Percentiles rank a stretch among this genome's conserved stretches.
These are phyloP conservation scores for Brachyhypopomus occidentalis DNA, from an alignment of 2,113 vertebrate genomes.

Conservation along the genomic window DNA sequence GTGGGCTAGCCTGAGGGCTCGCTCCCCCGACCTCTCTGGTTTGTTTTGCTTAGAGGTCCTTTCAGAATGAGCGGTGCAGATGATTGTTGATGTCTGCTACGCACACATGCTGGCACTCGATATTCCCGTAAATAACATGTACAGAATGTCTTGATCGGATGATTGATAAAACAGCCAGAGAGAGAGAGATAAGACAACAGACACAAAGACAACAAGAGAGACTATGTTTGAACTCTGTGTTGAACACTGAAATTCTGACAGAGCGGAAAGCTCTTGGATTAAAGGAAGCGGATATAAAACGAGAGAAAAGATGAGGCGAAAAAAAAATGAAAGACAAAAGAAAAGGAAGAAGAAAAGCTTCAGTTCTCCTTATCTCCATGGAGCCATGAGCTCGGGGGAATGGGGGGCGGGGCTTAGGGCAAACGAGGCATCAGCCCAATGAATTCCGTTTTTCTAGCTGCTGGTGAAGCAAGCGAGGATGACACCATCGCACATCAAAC, in stretches of 20 bases:
- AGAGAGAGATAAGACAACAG: too few species aligned
- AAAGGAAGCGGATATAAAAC: neutral
- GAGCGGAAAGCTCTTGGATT: constrained; percentile 10
- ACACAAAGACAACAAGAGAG: neutral
- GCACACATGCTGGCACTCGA: too few species aligned
- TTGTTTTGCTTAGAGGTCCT: constrained; percentile 26
- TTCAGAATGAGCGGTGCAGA: constrained; percentile 7
- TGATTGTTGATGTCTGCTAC: constrained; percentile 21
- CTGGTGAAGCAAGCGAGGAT: neutral
- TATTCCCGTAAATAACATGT: too few species aligned
- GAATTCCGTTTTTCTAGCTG: constrained; percentile 38
- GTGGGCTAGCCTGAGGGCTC: constrained; percentile 23
- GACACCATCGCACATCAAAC: constrained; percentile 8
- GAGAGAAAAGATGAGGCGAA: neutral
- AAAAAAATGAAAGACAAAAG: constrained; percentile 35
- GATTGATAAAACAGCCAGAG: neutral
- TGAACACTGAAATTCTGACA: constrained; percentile 30
- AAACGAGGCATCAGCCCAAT: constrained; percentile 11
- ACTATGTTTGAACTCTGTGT: constrained; percentile 13
- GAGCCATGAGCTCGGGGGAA: constrained; percentile 34
- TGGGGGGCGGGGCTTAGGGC: neutral
- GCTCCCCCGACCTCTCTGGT: neutral
- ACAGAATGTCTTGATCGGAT: neutral
- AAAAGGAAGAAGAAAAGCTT: constrained; percentile 43
- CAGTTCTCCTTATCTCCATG: constrained; percentile 44